Evolutionary conservation across 2,113 vertebrate species (phyloP).

Genomic region (Oreotrochilus melanogaster): DNA sequence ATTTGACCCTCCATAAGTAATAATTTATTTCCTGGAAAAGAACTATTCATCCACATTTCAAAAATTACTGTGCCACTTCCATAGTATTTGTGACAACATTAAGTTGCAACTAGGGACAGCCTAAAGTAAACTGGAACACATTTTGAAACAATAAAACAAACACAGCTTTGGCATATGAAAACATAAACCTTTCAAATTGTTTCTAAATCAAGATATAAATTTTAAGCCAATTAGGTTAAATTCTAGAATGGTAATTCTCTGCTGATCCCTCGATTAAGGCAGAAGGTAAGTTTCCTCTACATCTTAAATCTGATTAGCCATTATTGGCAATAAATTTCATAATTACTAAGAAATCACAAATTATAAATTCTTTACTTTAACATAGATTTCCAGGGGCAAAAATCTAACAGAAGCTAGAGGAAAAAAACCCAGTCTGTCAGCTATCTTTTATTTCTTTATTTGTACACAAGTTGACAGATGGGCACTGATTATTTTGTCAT

Average conservation of each 20-base stretch:
- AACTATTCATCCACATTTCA: not conserved
- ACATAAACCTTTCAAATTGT: not conserved
- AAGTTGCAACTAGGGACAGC: not conserved
- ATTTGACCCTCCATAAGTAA: not conserved
- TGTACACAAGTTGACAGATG: constrained; percentile 41
- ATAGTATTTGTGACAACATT: not conserved
- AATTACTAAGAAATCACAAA: not conserved
- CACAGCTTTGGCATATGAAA: not conserved
- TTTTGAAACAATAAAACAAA: not conserved
- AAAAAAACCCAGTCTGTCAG: not conserved
- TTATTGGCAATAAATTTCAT: not conserved
- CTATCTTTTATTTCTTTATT: constrained; percentile 17
- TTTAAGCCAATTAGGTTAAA: not conserved
- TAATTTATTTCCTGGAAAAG: not conserved
- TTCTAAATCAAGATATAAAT: not conserved
- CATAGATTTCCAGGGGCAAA: not conserved
- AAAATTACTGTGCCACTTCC: not conserved
- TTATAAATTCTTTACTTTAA: not conserved
- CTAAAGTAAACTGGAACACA: not conserved
- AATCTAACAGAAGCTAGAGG: not conserved
- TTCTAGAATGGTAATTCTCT: not conserved
- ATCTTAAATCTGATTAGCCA: not conserved
- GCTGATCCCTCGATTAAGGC: not conserved
- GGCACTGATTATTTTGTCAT: constrained; percentile 33
- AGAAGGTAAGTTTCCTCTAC: not conserved